Base-by-base conservation (phyloP, 2,797 vertebrate species). In the Intellagama lesueurii region DNA sequence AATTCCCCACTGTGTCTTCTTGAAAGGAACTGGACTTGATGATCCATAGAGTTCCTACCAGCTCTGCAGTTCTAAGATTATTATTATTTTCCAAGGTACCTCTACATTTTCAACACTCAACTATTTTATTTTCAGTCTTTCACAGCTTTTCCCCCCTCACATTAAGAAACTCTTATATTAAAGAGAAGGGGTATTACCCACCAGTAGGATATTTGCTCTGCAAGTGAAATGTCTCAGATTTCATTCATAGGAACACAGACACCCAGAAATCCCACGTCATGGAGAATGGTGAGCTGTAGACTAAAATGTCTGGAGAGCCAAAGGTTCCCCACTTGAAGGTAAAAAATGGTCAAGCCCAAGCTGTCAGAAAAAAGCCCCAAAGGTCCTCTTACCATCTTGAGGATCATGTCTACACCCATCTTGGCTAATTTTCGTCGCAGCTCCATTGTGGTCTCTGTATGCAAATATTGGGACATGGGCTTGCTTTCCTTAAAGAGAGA, bases 331-430 rank as follows among this genome's bases (percentile, higher is more conserved):
- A 64, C 60, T 22, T 17, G 60, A 64, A 2, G 12, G 24, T 11
- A 40, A 11, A n/a, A 64, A 30, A 26, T 11, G 7, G 35, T 12
- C 32, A 86, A 77, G 32, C 66, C 35, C 8, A 0, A 40, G 9
- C 26, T 47, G 26, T 7, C 7, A 52, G 35, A 35, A 24, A 4
- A 24, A 24, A 64, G 7, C 1, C 80, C 52, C 84, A 52, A 86
- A 75, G 3, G 28, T 66, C 75, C 28, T 70, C 97, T 96, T 96
- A 99, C 99, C 99, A 99, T 99, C 96, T 99, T 99, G 49, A 99
- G 96, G n/a, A 99, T 96, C 90, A 98, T 98, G 89, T 98, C 97
- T 56, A 99, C 97, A 77, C 98, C 99, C 97, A 99, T 98, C 94
- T 94, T 96, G 3, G 98, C 99, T 19, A 99, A 98, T 87, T 94